Evolutionary conservation across 2,888 invertebrate species (phyloP), one percentile per base, ranked within the genome.

Genomic region (Eupithecia abbreviata): DNA sequence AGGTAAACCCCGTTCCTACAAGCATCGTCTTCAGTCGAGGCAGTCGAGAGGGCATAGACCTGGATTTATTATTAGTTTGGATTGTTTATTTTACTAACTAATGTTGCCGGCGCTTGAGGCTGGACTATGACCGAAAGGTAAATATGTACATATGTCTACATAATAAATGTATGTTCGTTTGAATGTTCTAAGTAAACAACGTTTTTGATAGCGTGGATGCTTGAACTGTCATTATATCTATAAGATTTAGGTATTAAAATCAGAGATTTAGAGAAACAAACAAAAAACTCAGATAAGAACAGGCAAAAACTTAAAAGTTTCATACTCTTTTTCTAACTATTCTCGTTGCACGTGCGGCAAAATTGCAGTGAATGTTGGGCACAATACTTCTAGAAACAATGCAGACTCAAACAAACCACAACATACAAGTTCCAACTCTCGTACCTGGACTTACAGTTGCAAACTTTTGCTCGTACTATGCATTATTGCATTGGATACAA

Each of bases 51-150:
- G 79, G 79, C 77, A 71, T 73, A 69, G 74, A 77, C 75, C 79
- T 30, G 47, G 42, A 41, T 75, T 73, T 79, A 79, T 77, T 74
- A 72, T 62, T 79, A 79, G 74, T 65, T 51, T 13, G 41, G 15
- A 74, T 73, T 76, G 77, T 79, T 79, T 79, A 75, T 73, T 70
- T 79, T 75, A 79, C 77, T 75, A 62, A 73, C 55, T 74, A 45
- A 62, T 62, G n/a, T 58, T 68, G 72, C 47, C 42, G 76, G 74
- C 72, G 77, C 73, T 70, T n/a, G 4, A 55, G 70, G 72, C 72
- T 73, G 75, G 73, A 71, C 70, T 75, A 49, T 49, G 67, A 71
- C 71, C 71, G 42, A 41, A 42, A 13, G 41, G 15, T 65, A n/a
- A n/a, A 51, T 51, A n/a, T n/a, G n/a, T n/a, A n/a, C n/a, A n/a